Percentiles rank a stretch among this genome's conserved stretches.
Conservation (phyloP, 2,113 vertebrate genomes). For the Sus scrofa region T2T-Sscrofa CM000819.6:28004001-28004500, state of each 20-base stretch:
- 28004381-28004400: background rate
- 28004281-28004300: background rate
- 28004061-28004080: background rate
- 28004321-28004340: background rate
- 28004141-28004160: background rate
- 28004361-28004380: background rate
- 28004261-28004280: background rate
- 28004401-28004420: background rate
- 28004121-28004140: background rate
- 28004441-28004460: background rate
- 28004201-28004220: background rate
- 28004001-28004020: background rate
- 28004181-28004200: background rate
- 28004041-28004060: background rate
- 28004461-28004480: background rate
- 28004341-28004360: background rate
- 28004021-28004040: background rate
- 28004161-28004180: background rate
- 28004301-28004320: background rate
- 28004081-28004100: rapidly evolving
- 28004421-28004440: background rate
- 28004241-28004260: background rate
- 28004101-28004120: background rate
- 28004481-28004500: background rate
- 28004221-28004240: background rate